Conservation (phyloP, 2,888 invertebrate genomes). For the Portevinia maculata region DNA sequence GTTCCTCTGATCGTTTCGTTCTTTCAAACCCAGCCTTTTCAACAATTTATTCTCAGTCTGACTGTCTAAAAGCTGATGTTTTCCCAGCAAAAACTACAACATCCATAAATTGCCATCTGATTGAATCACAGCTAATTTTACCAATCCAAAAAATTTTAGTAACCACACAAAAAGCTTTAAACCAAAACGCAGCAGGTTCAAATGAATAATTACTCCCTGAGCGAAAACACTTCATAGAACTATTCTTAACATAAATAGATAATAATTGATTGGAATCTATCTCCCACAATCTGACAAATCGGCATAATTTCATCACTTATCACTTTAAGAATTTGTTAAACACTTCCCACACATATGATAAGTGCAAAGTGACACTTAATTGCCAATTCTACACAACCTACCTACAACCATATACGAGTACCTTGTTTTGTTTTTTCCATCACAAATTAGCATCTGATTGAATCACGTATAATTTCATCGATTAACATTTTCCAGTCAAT, state of each 20-base stretch:
- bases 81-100: too few species aligned
- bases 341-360: conserved; percentile 42
- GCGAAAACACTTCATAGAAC: too few species aligned
- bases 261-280: background rate
- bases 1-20: too few species aligned
- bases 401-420: conserved; percentile 23
- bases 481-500: conserved; percentile 61
- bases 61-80: too few species aligned
- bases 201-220: too few species aligned
- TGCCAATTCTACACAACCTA: conserved; percentile 36
- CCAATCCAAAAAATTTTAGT: too few species aligned
- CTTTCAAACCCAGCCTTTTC: too few species aligned
- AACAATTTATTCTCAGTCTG: too few species aligned
- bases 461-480: conserved; percentile 64
- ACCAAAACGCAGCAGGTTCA: too few species aligned
- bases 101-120: conserved; percentile 65
- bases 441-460: conserved; percentile 68
- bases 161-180: too few species aligned
- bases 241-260: too few species aligned
- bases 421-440: conserved; percentile 23
- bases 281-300: background rate
- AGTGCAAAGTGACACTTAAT: conserved; percentile 41
- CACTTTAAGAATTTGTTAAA: background rate
- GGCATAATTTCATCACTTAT: background rate
- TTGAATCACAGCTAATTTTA: conserved; percentile 65